Conservation (phyloP, 2,113 vertebrate species). For the Synodontis membranacea region DNA sequence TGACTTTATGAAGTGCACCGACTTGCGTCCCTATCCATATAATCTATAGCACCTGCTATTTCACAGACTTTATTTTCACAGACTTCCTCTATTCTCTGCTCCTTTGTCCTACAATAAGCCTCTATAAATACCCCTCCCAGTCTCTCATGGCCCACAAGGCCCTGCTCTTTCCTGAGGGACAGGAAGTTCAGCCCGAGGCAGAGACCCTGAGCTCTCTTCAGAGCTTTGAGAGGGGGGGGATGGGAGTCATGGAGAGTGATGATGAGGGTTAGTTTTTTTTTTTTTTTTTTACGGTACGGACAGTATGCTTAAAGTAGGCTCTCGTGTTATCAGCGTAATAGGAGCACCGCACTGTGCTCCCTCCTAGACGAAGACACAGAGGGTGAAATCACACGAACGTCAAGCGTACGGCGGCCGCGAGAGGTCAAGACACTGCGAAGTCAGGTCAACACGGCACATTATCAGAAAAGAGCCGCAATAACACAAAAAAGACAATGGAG, state of each 20-base stretch:
- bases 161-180: slow-evolving; percentile 66
- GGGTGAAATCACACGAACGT: background rate
- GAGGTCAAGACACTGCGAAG: no score
- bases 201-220: slow-evolving; percentile 67
- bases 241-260: slow-evolving; percentile 14
- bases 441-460: no score
- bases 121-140: slow-evolving; percentile 43
- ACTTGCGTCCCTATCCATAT: slow-evolving; percentile 10
- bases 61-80: slow-evolving; percentile 22
- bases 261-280: slow-evolving; percentile 40
- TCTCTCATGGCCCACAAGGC: slow-evolving; percentile 51
- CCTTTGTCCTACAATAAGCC: slow-evolving; percentile 43
- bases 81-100: slow-evolving; percentile 31
- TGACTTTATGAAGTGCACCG: background rate
- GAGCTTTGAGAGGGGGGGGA: slow-evolving; percentile 49
- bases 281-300: slow-evolving; percentile 35
- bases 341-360: background rate
- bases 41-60: slow-evolving; percentile 41
- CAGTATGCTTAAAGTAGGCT: slow-evolving; percentile 12
- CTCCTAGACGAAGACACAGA: background rate
- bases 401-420: no score
- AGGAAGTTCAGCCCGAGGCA: slow-evolving; percentile 63
- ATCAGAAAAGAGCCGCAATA: no score
- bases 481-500: no score
- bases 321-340: slow-evolving; percentile 9